Conservation (phyloP, 2,113 vertebrate genomes). For the Cololabis saira region DNA sequence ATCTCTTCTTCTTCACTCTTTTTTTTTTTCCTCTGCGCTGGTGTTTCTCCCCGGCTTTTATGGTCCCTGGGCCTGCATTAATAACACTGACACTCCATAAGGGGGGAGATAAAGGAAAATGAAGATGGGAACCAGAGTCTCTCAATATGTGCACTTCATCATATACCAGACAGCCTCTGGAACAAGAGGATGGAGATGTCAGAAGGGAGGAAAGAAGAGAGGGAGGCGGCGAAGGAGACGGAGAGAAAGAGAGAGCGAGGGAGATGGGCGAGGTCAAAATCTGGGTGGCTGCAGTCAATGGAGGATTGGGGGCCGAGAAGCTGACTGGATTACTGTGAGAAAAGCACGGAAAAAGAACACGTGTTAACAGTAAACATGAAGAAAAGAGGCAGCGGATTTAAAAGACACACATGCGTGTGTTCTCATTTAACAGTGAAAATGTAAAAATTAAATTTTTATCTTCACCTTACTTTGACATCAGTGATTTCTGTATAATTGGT, state of each 20-base stretch:
- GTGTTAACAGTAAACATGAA: slow-evolving; percentile 2
- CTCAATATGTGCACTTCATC: slow-evolving; percentile 75
- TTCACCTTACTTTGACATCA: slow-evolving; percentile 35
- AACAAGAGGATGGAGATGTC: slow-evolving; percentile 38
- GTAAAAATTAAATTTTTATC: slow-evolving; percentile 37
- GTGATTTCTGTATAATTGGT: slow-evolving; percentile 46
- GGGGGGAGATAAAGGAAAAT: slow-evolving; percentile 75
- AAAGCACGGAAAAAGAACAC: slow-evolving; percentile 6
- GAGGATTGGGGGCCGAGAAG: slow-evolving; percentile 7
- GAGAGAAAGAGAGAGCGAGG: slow-evolving; percentile 25
- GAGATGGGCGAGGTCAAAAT: slow-evolving; percentile 21
- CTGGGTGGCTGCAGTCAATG: slow-evolving; percentile 8
- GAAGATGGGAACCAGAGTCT: slow-evolving; percentile 76
- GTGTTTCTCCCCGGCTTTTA: slow-evolving; percentile 37
- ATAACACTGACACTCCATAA: slow-evolving; percentile 71
- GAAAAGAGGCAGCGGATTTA: slow-evolving; percentile 8
- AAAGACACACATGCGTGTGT: not conserved
- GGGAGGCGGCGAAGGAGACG: slow-evolving; percentile 22
- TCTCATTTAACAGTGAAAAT: not conserved
- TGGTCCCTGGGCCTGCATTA: slow-evolving; percentile 63
- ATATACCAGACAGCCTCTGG: slow-evolving; percentile 57
- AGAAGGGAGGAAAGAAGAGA: slow-evolving; percentile 17
- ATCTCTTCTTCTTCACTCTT: slow-evolving; percentile 35
- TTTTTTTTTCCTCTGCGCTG: slow-evolving; percentile 8
- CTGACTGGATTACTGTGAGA: slow-evolving; percentile 23